Base-by-base conservation (phyloP, 2,113 vertebrate species). In the Scomber japonicus region DNA sequence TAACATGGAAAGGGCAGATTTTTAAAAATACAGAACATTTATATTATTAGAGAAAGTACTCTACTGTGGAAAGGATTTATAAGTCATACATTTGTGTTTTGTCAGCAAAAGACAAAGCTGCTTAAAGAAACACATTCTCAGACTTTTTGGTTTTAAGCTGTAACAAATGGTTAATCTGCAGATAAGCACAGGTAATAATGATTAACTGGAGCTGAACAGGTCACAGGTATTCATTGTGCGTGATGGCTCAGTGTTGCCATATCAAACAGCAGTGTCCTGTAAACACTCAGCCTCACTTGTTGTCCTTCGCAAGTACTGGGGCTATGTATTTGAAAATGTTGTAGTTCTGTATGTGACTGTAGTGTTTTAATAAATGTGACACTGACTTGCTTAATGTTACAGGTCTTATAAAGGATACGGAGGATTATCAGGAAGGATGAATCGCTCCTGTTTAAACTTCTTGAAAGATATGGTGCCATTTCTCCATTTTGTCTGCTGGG, bases 401-500 rank as follows among this genome's bases (percentile, higher is more conserved):
- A 75, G 57, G 51, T 78, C 5, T 31, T 5, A 4, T 21, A 27
- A 61, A 74, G 17, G 24, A 27, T 27, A 27, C 24, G 2, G 50
- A 11, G 51, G 16, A 73, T 12, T 5, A 21, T 61, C 54, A 45
- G 56, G 30, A 60, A 91, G 46, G 30, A 94, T 94, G 93, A 82
- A 89, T 77, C 73, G 62, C 45, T 71, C 81, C 24, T 88, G 83
- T 75, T 84, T 86, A 0, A 85, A 64, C 62, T 91, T 64, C 63
- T 44, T 71, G 64, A 94, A 94, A 46, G 64, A 49, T 2, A 1
- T 88, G 71, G 17, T 94, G 71, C 5, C 64, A 13, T 21, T 14
- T 60, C 91, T 94, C 11, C 68, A 93, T 86, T 83, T 92, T 17
- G 67, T 94, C 13, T 94, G 92, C 65, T 94, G 93, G 93, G 92